Percentiles rank a stretch among this genome's conserved stretches.
Evolutionary conservation across 2,797 vertebrate genomes (phyloP).

Genomic region (Scolopax rusticola): DNA sequence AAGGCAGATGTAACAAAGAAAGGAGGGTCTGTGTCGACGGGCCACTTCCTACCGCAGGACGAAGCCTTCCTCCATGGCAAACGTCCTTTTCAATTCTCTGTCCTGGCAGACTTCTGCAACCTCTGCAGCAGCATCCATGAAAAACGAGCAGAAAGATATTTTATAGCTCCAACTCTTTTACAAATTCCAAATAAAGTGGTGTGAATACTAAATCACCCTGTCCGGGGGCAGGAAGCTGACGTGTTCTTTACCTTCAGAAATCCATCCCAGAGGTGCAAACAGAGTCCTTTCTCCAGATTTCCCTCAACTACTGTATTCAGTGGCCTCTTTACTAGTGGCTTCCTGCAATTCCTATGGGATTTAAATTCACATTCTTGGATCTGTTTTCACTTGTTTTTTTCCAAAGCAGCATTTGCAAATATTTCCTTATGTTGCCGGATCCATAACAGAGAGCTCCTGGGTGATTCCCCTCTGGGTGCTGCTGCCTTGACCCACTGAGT

Average conservation of each 20-base stretch:
- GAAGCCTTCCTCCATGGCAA: conserved; percentile 65
- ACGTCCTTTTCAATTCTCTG: conserved; percentile 6
- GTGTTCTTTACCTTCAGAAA: conserved; percentile 15
- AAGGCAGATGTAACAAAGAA: conserved; percentile 91
- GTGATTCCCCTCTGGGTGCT: not conserved
- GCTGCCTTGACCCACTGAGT: fast-evolving
- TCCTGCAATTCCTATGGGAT: not conserved
- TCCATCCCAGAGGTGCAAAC: not conserved
- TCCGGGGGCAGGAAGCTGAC: not conserved
- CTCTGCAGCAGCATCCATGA: conserved; percentile 46
- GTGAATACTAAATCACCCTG: conserved; percentile 41
- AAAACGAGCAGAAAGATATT: conserved; percentile 62
- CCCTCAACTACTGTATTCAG: not conserved
- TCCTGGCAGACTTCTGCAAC: conserved; percentile 38
- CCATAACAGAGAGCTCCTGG: not conserved
- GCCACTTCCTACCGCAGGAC: conserved; percentile 79
- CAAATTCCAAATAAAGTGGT: conserved; percentile 54
- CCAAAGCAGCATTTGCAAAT: not conserved
- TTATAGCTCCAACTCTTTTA: conserved; percentile 41
- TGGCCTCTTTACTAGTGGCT: not conserved
- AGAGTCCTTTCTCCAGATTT: not conserved
- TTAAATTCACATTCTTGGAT: not conserved
- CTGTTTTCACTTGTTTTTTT: not conserved
- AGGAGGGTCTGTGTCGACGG: conserved; percentile 87
- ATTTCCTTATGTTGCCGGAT: not conserved